phyloP scores from a whole-genome alignment of 2,113 vertebrate species.

The Melanostigma gelatinosum region DNA sequence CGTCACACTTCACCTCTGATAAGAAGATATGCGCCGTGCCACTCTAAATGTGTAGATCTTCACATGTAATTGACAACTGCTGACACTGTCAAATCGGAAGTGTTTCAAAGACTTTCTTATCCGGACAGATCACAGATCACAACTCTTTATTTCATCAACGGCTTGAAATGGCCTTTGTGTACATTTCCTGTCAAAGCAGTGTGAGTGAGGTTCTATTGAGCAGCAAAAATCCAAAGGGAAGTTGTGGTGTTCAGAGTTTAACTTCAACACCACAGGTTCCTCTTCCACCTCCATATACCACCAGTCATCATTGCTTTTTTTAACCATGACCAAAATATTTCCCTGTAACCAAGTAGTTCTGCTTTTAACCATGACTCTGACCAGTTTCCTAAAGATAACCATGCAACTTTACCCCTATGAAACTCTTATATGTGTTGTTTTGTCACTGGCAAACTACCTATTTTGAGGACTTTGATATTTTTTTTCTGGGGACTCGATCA shows the following conservation, averaged over 20 bases:
- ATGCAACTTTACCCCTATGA: neutral
- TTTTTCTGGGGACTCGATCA: slow-evolving; percentile 10
- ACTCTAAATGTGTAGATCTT: neutral
- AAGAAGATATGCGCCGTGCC: slow-evolving; percentile 20
- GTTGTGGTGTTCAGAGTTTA: neutral
- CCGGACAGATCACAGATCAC: neutral
- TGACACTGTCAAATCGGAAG: neutral
- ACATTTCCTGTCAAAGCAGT: neutral
- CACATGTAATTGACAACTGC: neutral
- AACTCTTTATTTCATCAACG: neutral
- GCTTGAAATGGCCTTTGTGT: neutral
- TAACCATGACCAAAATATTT: neutral
- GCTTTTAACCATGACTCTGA: slow-evolving; percentile 2
- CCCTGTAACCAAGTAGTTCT: neutral
- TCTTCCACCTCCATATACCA: neutral
- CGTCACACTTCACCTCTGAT: slow-evolving; percentile 12
- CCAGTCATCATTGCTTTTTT: slow-evolving; percentile 2
- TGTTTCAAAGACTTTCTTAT: neutral
- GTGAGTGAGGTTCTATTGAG: neutral
- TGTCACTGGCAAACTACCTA: neutral
- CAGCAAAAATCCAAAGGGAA: neutral
- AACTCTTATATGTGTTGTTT: neutral
- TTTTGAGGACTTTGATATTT: neutral
- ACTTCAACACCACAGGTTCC: neutral
- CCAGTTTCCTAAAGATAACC: neutral